Evolutionary conservation across 2,888 invertebrate genomes (phyloP), one percentile per base, ranked within the genome.

Genomic region (Nysson spinosus): DNA sequence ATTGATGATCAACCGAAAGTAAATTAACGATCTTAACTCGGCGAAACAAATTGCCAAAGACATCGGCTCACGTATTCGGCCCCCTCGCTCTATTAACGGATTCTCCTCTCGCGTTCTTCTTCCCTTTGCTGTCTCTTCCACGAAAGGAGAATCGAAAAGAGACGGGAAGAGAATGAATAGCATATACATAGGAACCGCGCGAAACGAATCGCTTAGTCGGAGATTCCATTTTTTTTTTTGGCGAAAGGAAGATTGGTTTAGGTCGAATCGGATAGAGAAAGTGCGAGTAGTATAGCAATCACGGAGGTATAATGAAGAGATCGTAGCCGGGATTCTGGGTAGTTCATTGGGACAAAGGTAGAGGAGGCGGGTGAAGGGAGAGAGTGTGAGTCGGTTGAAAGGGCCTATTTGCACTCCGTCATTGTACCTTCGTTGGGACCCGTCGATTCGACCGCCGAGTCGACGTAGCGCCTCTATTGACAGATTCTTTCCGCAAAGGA

Each of bases 1-100:
- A 85, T 86, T 85, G 85, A 86, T 86, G 86, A 84, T 84, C 81
- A 77, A 81, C 82, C 80, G 78, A 81, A 83, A 81, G 77, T 81
- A 80, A 82, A 86, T 85, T 85, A 85, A 86, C 85, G 85, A 83
- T 80, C 80, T 72, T 68, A 77, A 75, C 80, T 75, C 69, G 71
- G 49, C 40, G 78, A 65, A 84, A 84, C 85, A 83, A 85, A 85
- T 86, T 82, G 81, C 82, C 76, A 64, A 55, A 61, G 78, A 75
- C 75, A 72, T 69, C 47, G 57, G 35, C 30, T 3, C 34, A 1
- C 34, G 14, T 14, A 12, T n/a, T n/a, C n/a, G n/a, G n/a, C n/a
- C n/a, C n/a, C n/a, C n/a, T n/a, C n/a, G n/a, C n/a, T n/a, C n/a
- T n/a, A n/a, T n/a, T n/a, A n/a, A n/a, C n/a, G n/a, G n/a, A n/a